Base-by-base conservation (phyloP, 2,797 vertebrate genomes). In the Lagocephalus sceleratus region DNA sequence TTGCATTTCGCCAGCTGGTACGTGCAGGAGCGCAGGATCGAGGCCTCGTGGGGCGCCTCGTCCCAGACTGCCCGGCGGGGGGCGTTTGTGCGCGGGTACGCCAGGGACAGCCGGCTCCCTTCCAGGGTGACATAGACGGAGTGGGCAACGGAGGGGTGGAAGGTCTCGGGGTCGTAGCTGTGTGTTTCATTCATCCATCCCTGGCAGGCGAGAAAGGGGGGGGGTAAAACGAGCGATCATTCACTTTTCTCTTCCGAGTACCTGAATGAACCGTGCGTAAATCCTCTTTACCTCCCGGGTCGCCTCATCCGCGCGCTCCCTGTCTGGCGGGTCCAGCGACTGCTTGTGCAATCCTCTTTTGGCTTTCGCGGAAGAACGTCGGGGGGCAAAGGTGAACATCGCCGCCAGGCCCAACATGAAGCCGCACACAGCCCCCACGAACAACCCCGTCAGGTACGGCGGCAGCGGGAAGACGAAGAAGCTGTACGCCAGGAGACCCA, bases 161-260 rank as follows among this genome's bases (percentile, higher is more conserved):
- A 93, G 1, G 86, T 81, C 78, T 95, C 94, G 0, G 92, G 92
- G 58, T 94, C 88, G 1, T 95, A 95, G 50, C 2, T 39, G 5
- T 85, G 68, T 20, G 91, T 87, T 68, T 93, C 91, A 60, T 93
- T 94, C 93, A 95, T 93, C 94, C 94, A 95, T 42, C 92, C 92
- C 93, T 95, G 75, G 0, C 38, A 40, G 43, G 40, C 19, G 40
- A 3, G 5, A 7, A n/a, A 41, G n/a, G n/a, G n/a, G n/a, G n/a
- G n/a, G n/a, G n/a, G n/a, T n/a, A 14, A 35, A 10, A 2, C 14
- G 32, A 10, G 32, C 14, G 12, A 35, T 35, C 16, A 6, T 17
- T 10, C n/a, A 19, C 16, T 19, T 40, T 42, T 42, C 19, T n/a
- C 19, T 19, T 19, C n/a, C 2, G 6, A 42, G 16, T 11, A 6